phyloP scores from a whole-genome alignment of 2,888 invertebrate species.

The Aquatica leii region DNA sequence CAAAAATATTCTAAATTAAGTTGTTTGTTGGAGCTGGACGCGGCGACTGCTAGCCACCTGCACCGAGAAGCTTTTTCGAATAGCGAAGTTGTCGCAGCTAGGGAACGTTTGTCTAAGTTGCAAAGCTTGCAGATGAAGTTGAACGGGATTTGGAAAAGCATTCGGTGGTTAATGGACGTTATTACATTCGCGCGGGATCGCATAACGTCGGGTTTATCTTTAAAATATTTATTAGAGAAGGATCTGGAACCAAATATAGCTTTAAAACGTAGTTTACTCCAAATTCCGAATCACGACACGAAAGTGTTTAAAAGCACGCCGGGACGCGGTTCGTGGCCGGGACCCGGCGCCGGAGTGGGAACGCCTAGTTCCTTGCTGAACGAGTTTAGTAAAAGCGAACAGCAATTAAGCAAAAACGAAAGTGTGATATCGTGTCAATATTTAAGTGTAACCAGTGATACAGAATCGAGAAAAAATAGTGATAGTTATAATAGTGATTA shows the following conservation, averaged over 20 bases:
- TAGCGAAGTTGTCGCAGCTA: slow-evolving; percentile 84
- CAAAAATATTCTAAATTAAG: slow-evolving; percentile 92
- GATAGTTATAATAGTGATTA: slow-evolving; percentile 56
- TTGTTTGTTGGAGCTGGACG: slow-evolving; percentile 91
- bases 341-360: slow-evolving; percentile 71
- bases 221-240: slow-evolving; percentile 61
- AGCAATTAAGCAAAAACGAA: slow-evolving; percentile 70
- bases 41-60: slow-evolving; percentile 89
- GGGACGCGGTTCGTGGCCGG: slow-evolving; percentile 87
- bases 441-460: slow-evolving; percentile 62
- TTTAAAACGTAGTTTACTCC: slow-evolving; percentile 68
- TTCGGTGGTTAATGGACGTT: slow-evolving; percentile 96
- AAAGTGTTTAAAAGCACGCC: slow-evolving; percentile 80
- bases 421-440: slow-evolving; percentile 62
- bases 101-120: slow-evolving; percentile 82
- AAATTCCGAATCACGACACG: slow-evolving; percentile 75
- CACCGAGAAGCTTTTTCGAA: slow-evolving; percentile 95
- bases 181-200: slow-evolving; percentile 93
- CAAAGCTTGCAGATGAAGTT: slow-evolving; percentile 86
- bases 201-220: slow-evolving; percentile 56
- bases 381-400: slow-evolving; percentile 87
- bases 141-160: slow-evolving; percentile 91
- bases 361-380: slow-evolving; percentile 57
- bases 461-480: slow-evolving; percentile 57
- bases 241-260: slow-evolving; percentile 52